Evolutionary conservation across 2,888 invertebrate genomes (phyloP), one percentile per base, ranked within the genome.

Genomic region (Nowickia ferox): DNA sequence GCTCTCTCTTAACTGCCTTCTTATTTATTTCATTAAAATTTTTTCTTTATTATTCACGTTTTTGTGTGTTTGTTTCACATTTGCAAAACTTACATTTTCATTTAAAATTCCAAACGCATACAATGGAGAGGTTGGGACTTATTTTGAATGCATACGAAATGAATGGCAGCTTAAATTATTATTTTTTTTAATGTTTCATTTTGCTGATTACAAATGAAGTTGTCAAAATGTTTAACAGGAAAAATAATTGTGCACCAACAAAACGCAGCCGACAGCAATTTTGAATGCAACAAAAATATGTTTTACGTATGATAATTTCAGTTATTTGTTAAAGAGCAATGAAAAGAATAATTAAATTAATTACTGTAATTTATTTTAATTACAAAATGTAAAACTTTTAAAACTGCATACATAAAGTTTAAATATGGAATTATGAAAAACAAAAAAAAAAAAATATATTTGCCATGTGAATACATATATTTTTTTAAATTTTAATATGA

Each of bases 201-300:
- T 75, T 77, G 69, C 63, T 79, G 83, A 71, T 86, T 83, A 86
- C 85, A 86, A 86, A 86, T 86, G 83, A 86, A 86, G 85, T 86
- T 86, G 85, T 86, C 85, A 86, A 86, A 86, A 86, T 83, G 79
- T 86, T 86, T 86, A 86, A 79, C 85, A 86, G 85, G 83, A 83
- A 79, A 78, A 83, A 83, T 86, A 79, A 83, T 86, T 86, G 83
- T 83, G 55, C 63, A 63, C 19, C 72, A 71, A 71, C 75, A 11
- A 84, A 65, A 30, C 57, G 61, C 65, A 17, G 59, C 9, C 17
- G 59, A 63, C 53, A 61, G 53, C 38, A 61, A 8, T 15, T 76
- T 79, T 63, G 38, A 79, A 78, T 78, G 61, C 59, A 61, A 78
- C 51, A 66, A 74, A 30, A 30, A 30, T 30, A 68, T 53, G 42